Evolutionary conservation across 2,113 vertebrate species (phyloP).

Genomic region (Anguilla rostrata): DNA sequence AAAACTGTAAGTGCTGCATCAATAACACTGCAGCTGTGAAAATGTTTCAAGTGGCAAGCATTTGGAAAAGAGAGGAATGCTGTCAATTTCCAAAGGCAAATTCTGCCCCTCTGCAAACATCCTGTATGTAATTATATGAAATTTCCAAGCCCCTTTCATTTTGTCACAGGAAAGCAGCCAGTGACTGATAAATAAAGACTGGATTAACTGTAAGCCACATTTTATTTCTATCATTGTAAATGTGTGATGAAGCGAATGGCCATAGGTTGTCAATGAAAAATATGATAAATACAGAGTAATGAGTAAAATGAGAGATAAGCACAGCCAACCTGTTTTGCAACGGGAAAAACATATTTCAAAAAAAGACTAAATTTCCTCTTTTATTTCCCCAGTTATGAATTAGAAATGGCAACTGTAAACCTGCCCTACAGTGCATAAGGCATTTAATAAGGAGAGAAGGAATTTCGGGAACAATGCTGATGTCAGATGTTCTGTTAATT

Average conservation of each 20-base stretch:
- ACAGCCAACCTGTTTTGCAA: too few relatives aligned
- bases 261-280: too few relatives aligned
- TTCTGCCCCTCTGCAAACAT: neutral
- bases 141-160: neutral
- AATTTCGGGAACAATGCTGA: too few relatives aligned
- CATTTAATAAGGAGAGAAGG: too few relatives aligned
- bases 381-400: too few relatives aligned
- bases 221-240: neutral
- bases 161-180: neutral
- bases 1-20: slow-evolving; percentile 19
- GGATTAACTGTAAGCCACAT: neutral
- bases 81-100: slow-evolving; percentile 2
- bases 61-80: neutral
- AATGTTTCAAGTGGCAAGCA: neutral
- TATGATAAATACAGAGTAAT: too few relatives aligned
- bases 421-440: too few relatives aligned
- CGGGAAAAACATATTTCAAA: too few relatives aligned
- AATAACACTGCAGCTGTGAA: neutral
- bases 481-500: too few relatives aligned
- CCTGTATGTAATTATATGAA: neutral
- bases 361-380: too few relatives aligned
- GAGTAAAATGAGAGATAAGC: too few relatives aligned
- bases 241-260: neutral
- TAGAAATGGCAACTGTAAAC: too few relatives aligned
- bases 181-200: neutral